Evolutionary conservation across 2,113 vertebrate species (phyloP).

Genomic region (Microtus richardsoni): DNA sequence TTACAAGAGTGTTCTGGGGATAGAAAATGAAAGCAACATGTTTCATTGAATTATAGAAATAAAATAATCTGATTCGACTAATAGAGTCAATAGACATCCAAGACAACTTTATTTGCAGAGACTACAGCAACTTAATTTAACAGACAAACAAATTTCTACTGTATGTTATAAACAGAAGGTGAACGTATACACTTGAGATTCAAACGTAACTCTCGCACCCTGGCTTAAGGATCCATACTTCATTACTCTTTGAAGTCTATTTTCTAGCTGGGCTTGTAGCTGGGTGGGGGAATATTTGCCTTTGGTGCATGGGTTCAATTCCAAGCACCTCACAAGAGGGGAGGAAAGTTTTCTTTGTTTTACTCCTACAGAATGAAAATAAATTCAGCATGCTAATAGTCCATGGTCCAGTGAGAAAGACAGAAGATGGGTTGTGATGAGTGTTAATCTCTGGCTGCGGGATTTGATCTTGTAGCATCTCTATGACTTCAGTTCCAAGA

Average conservation of each 20-base stretch:
- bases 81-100: slow-evolving; percentile 68
- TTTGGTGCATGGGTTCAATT: neutral
- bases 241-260: neutral
- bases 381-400: neutral
- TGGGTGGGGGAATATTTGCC: neutral
- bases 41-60: slow-evolving; percentile 71
- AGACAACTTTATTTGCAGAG: slow-evolving; percentile 37
- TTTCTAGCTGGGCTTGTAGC: neutral
- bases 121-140: slow-evolving; percentile 60
- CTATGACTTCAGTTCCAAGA: neutral
- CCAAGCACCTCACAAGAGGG: neutral
- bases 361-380: neutral
- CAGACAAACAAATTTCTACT: slow-evolving; percentile 60
- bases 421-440: neutral
- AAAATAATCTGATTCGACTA: slow-evolving; percentile 77
- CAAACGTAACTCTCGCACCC: neutral
- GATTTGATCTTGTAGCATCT: neutral
- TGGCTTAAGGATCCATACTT: neutral
- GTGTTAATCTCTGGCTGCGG: neutral
- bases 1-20: slow-evolving; percentile 72
- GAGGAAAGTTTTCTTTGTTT: neutral
- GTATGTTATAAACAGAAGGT: slow-evolving; percentile 48
- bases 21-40: slow-evolving; percentile 65
- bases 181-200: slow-evolving; percentile 37
- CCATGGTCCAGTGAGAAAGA: neutral